Percentiles rank a stretch among this genome's conserved stretches.
Conservation (phyloP, 2,888 invertebrate genomes). For the Adela reaumurella region DNA sequence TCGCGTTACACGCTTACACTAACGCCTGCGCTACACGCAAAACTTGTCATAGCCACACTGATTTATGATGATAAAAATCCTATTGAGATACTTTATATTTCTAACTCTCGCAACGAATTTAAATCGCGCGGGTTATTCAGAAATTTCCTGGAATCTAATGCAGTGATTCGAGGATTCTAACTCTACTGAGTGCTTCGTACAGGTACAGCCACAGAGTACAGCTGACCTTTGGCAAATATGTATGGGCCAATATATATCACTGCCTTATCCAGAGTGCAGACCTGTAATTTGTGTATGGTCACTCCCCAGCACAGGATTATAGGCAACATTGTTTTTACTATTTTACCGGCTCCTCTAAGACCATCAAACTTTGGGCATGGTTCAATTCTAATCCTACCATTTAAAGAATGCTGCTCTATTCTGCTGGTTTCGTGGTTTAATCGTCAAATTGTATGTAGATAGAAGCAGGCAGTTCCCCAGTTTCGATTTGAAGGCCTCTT, state of each 20-base stretch:
- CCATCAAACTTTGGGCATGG: too few species aligned
- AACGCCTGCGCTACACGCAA: too few species aligned
- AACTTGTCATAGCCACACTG: too few species aligned
- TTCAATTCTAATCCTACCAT: too few species aligned
- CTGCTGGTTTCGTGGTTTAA: constrained; percentile 1
- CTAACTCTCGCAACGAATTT: too few species aligned
- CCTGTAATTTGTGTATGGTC: constrained; percentile 17
- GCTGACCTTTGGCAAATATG: constrained; percentile 16
- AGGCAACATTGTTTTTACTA: constrained; percentile 16
- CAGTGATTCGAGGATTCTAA: constrained; percentile 7
- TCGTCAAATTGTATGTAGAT: constrained; percentile 5
- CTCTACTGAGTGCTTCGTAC: constrained; percentile 16
- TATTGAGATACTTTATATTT: too few species aligned
- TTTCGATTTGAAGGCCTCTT: constrained; percentile 4
- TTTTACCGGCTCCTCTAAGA: constrained; percentile 13
- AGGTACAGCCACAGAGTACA: constrained; percentile 16
- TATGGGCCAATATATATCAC: constrained; percentile 15
- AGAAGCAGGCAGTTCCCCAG: constrained; percentile 5
- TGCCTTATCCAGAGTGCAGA: constrained; percentile 15
- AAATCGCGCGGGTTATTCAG: constrained; percentile 1
- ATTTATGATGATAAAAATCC: too few species aligned
- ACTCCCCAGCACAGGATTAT: constrained; percentile 13
- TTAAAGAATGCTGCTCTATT: constrained; percentile 2
- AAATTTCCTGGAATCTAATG: constrained; percentile 1
- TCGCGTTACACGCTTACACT: too few species aligned